Evolutionary conservation across 2,888 invertebrate species (phyloP), one percentile per base, ranked within the genome.

Genomic region (Drosophila mercatorum): DNA sequence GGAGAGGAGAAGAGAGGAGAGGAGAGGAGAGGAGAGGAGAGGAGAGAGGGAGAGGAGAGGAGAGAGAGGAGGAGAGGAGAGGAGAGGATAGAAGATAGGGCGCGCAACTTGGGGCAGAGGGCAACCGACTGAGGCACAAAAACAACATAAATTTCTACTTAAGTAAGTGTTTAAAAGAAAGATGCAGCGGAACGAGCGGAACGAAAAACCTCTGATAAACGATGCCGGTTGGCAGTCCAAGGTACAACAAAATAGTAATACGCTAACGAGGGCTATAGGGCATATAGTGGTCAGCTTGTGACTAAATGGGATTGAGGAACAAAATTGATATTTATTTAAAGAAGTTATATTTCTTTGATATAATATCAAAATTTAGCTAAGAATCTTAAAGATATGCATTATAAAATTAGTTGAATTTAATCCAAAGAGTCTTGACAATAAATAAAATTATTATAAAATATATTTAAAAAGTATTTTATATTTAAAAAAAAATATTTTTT

Each of bases 151-250:
- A 87, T 87, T 88, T 83, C 81, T 84, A 88, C 83, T 88, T 88
- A 86, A 88, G 87, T 88, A 88, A 88, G 88, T 88, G 87, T 88
- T 88, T 88, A 88, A 88, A 83, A 83, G 80, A 81, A 86, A 68
- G 81, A 78, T 72, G 80, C 77, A 79, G 66, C 68, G 67, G 38
- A 55, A 41, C 36, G 69, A 65, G 69, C 28, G 46, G 34, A 26
- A 51, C 49, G 49, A 26, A 56, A 49, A 51, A 60, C 60, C 57
- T 66, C 80, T 80, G 81, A 80, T 80, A 80, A 80, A 80, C 80
- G 81, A 81, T 75, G 53, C 56, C 44, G 38, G 63, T 10, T 47
- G 53, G 46, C 58, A 41, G 57, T 41, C 56, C 68, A 72, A 68
- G 68, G 55, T 74, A 68, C 43, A 72, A 51, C 57, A 61, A 55